Evolutionary conservation across 2,113 vertebrate species (phyloP), one percentile per base, ranked within the genome.

Genomic region (Gobiocypris rarus): DNA sequence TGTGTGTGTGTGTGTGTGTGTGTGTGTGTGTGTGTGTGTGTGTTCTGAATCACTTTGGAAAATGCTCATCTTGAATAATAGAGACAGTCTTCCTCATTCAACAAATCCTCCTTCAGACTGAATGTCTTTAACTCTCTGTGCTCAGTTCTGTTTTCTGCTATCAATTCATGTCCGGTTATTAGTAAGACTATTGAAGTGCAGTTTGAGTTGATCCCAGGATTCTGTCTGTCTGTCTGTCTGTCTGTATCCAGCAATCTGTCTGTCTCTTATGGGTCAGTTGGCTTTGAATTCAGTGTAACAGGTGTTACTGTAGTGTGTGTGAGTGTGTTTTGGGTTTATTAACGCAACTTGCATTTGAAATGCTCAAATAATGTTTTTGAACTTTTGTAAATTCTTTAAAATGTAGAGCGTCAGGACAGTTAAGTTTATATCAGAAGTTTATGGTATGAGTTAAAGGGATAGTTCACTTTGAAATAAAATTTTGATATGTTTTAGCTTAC

Each of bases 211-310:
- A 67, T 9, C 54, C 7, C 54, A 9, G 6, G 19, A 22, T 56
- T 87, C 86, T 86, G 88, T 84, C 84, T 86, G 41, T 67, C 67
- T n/a, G n/a, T 87, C 86, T 86, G 88, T 84, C 84, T 34, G 41
- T 67, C 56, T 34, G 17, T 24, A 65, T 56, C 58, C 43, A 26
- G n/a, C 45, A 31, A 41, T 84, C 73, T 24, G 5, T 84, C 80
- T 86, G 41, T 83, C 63, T 43, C 75, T 15, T 75, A 34, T 58
- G 75, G 19, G 11, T 58, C 75, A 76, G 52, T 14, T 77, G 31
- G 6, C 11, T 58, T 31, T 78, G 22, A 31, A 78, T 61, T 43
- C 9, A 61, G 54, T 24, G 34, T 59, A 59, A 41, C 75, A 59
- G 75, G 22, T 43, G 54, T 77, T 75, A 38, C 14, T 54, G 15